Evolutionary conservation across 1,140 invertebrate genomes (phyloP), one percentile per base, ranked within the genome.

Genomic region (Dryas iulia): DNA sequence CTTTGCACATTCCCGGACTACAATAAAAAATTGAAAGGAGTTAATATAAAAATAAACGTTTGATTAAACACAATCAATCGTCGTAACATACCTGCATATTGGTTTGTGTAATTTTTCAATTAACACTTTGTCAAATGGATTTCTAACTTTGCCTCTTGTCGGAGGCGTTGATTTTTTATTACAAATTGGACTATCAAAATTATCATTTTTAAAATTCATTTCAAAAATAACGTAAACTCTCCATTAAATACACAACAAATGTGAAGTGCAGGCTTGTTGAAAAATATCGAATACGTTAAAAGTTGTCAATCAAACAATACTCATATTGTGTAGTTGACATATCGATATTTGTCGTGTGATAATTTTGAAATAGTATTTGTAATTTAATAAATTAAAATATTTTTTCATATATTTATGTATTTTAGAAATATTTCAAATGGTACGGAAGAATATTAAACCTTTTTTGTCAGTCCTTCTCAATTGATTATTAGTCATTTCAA

Each of bases 1-100:
- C 90, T 78, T 91, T 92, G 72, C 90, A 92, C 92, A 92, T 92
- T 21, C 90, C 87, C 53, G 92, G 92, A 72, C 92, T 92, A 73
- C 18, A 83, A 81, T 11, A 47, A 53, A 31, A 63, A 7, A 66
- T 39, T 25, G 18, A 0, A 47, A 18, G 8, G 8, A 6, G 21
- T n/a, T 3, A 21, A 33, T 56, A 58, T 21, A 23, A 39, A 64
- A 65, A 71, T 52, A 71, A 35, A 71, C 33, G 24, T 52, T 25
- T 30, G 33, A 60, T 57, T 6, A 61, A 3, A 35, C 14, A 35
- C 59, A 59, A 24, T 57, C 12, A 59, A 21, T 58, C 21, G 25
- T 53, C 47, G 57, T 2, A 62, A 71, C 72, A 78, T 71, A 92
- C 92, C 92, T 92, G 84, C 92, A 92, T 79, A 92, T 84, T 30